Evolutionary conservation across 2,113 vertebrate species (phyloP), one percentile per base, ranked within the genome.

Genomic region (Neomonachus schauinslandi): DNA sequence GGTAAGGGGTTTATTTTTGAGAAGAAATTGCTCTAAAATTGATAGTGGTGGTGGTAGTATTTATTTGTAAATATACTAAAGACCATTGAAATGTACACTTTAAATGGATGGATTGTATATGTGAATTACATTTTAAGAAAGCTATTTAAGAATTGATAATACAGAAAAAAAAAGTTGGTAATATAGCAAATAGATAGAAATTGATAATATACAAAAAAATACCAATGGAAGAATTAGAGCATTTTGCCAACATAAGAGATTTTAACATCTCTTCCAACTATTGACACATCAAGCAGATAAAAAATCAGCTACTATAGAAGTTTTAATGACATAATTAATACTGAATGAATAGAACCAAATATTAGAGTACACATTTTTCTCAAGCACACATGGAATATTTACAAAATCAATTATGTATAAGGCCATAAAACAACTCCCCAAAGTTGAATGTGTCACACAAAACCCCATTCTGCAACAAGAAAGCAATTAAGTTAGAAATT

Each of bases 401-500:
- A 91, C 76, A 89, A 63, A 92, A 79, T 89, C 28, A 84, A 15
- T 61, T 12, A 55, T 84, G 26, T 57, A 51, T 69, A 82, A 95
- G 26, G 7, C 26, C 8, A 71, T 74, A 81, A 86, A 86, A 36
- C 22, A 87, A 36, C 33, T 94, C 18, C 16, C 14, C n/a, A 94
- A 88, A 84, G 13, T 59, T 76, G 53, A 80, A 18, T 31, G 7
- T 92, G 59, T 83, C 51, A 83, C 65, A 86, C 18, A 97, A 88
- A 82, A 82, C 24, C 24, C 9, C 5, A 55, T 83, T 88, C 59
- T 92, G 36, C 79, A 10, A 91, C 67, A 33, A 79, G 21, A 86
- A 82, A 74, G 5, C n/a, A 93, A 92, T 79, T 81, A 79, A 85
- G 28, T 74, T 93, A 95, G 33, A 93, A 96, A 81, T 61, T 59